A percentile compares a stretch with the other conserved stretches of the same genome.
phyloP scores from a whole-genome alignment of 2,888 invertebrate genomes.

The Caenorhabditis drosophilae region DNA sequence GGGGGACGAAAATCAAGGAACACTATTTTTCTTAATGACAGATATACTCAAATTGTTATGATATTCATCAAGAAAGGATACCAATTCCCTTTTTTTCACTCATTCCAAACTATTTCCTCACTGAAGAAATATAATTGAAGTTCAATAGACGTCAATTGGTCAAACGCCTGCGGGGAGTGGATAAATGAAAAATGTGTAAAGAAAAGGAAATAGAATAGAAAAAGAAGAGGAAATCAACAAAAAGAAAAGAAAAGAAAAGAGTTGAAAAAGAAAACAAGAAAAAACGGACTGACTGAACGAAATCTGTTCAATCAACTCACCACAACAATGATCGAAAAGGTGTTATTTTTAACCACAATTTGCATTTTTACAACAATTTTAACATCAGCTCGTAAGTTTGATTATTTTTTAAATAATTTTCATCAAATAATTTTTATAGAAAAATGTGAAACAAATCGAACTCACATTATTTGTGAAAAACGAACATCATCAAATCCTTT shows the following conservation, averaged over 20 bases:
- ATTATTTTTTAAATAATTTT: too few relatives aligned
- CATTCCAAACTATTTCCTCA: too few relatives aligned
- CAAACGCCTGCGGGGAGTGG: neutral
- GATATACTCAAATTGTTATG: too few relatives aligned
- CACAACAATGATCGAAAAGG: conserved; percentile 39
- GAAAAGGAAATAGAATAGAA: neutral
- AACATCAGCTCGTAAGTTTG: neutral
- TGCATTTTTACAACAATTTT: neutral
- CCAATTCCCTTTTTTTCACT: too few relatives aligned
- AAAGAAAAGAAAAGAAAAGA: too few relatives aligned
- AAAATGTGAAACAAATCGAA: neutral
- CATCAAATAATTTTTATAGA: neutral
- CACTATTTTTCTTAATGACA: too few relatives aligned
- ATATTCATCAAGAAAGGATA: too few relatives aligned
- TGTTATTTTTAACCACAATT: conserved; percentile 15
- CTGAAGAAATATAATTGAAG: too few relatives aligned
- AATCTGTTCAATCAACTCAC: neutral
- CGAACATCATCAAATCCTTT: neutral
- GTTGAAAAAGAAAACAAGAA: neutral
- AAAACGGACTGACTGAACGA: neutral
- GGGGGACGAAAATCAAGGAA: too few relatives aligned
- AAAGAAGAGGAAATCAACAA: neutral
- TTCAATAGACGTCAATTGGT: too few relatives aligned
- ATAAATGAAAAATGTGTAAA: neutral
- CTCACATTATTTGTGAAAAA: neutral